Percentiles rank a stretch among this genome's conserved stretches.
phyloP scores from a whole-genome alignment of 2,797 vertebrate species.

The Sebastes taczanowskii region DNA sequence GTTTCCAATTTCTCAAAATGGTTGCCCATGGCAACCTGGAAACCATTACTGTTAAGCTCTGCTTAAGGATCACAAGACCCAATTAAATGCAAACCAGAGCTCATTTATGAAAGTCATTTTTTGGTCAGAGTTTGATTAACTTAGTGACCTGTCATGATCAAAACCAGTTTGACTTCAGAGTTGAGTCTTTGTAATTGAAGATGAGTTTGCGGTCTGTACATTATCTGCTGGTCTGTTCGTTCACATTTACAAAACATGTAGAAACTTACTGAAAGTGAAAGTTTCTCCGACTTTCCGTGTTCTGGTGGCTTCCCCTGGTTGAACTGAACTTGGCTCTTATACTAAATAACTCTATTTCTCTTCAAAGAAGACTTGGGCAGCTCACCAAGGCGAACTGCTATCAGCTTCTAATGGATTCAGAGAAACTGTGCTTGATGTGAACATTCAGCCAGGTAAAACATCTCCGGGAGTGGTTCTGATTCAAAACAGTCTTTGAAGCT shows the following conservation, averaged over 20 bases:
- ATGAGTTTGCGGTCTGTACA: fast-evolving
- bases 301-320: not conserved
- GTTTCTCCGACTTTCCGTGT: not conserved
- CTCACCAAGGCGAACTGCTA: not conserved
- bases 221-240: not conserved
- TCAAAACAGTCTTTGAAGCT: constrained; percentile 19
- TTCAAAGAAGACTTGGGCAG: not conserved
- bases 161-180: not conserved
- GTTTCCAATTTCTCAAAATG: not conserved
- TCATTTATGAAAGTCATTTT: not conserved
- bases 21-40: not conserved
- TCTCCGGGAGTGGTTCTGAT: constrained; percentile 7
- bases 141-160: not conserved
- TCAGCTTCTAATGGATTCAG: constrained; percentile 32
- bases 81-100: not conserved
- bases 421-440: constrained; percentile 5
- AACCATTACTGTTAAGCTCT: not conserved
- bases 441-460: constrained; percentile 19
- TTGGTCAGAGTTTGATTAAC: not conserved
- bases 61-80: not conserved
- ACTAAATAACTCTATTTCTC: constrained; percentile 8
- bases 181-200: not conserved
- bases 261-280: not conserved
- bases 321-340: not conserved
- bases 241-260: not conserved